phyloP scores from a whole-genome alignment of 2,113 vertebrate genomes.

The Bos javanicus region DNA sequence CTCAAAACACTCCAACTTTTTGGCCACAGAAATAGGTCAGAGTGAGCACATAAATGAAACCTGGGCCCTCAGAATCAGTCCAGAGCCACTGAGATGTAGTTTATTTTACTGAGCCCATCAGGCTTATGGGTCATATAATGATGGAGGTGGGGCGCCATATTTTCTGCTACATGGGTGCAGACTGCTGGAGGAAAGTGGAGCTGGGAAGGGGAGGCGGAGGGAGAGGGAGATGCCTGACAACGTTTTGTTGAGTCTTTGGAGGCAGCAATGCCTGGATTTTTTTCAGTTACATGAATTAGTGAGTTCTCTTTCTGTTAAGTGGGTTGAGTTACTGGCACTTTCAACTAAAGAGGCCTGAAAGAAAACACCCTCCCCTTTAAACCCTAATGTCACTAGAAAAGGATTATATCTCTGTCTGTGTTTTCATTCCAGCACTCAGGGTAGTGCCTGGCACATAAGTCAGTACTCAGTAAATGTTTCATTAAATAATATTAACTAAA shows the following conservation, averaged over 20 bases:
- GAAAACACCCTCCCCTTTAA: neutral
- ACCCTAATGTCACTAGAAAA: neutral
- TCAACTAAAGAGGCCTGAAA: neutral
- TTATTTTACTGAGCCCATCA: neutral
- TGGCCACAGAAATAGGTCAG: neutral
- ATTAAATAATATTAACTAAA: neutral
- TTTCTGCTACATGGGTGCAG: neutral
- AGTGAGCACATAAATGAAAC: neutral
- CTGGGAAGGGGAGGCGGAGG: neutral
- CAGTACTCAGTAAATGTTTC: neutral
- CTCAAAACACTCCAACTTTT: neutral
- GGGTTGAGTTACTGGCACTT: neutral
- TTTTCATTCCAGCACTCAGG: neutral
- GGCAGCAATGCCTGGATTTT: neutral
- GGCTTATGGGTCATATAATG: neutral
- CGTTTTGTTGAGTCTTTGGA: neutral
- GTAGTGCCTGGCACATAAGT: neutral
- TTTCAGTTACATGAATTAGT: neutral
- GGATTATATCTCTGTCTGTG: neutral
- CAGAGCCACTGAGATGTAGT: neutral
- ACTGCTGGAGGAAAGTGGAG: neutral
- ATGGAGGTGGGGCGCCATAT: neutral
- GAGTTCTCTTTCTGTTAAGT: neutral
- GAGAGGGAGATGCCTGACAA: neutral
- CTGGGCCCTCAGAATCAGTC: neutral